phyloP scores from a whole-genome alignment of 2,113 vertebrate genomes.

The Felis chaus region DNA sequence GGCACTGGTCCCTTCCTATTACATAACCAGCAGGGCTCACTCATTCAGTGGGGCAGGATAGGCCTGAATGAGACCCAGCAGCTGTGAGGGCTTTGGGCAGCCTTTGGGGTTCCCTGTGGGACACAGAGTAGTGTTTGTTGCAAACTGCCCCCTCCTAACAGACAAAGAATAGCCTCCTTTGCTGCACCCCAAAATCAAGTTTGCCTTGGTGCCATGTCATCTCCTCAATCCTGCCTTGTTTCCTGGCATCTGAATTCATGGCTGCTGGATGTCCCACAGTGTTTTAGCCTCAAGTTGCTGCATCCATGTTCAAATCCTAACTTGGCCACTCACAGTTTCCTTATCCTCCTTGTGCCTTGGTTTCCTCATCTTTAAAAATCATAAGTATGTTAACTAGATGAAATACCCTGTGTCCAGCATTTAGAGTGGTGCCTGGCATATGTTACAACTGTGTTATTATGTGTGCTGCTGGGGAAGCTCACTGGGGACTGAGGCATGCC shows the following conservation, averaged over 20 bases:
- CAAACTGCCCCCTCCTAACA: background rate
- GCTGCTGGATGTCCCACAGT: background rate
- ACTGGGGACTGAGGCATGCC: background rate
- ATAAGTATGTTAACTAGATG: background rate
- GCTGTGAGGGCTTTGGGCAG: background rate
- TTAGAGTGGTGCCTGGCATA: background rate
- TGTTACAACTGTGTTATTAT: background rate
- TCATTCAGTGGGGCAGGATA: background rate
- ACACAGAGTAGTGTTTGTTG: background rate
- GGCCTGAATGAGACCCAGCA: background rate
- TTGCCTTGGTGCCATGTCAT: background rate
- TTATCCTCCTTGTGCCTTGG: background rate
- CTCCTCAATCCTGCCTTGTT: background rate
- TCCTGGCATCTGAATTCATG: background rate
- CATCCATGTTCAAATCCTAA: background rate
- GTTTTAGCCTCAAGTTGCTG: background rate
- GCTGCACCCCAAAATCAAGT: background rate
- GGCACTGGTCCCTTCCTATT: constrained; percentile 14
- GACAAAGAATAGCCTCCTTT: background rate
- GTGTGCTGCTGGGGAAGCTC: background rate
- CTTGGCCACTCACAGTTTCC: background rate
- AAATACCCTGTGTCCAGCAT: background rate
- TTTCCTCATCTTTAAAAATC: background rate
- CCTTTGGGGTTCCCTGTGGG: background rate
- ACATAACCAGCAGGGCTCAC: constrained; percentile 44